Conservation (phyloP, 2,888 invertebrate species). For the Andrena marginata region DNA sequence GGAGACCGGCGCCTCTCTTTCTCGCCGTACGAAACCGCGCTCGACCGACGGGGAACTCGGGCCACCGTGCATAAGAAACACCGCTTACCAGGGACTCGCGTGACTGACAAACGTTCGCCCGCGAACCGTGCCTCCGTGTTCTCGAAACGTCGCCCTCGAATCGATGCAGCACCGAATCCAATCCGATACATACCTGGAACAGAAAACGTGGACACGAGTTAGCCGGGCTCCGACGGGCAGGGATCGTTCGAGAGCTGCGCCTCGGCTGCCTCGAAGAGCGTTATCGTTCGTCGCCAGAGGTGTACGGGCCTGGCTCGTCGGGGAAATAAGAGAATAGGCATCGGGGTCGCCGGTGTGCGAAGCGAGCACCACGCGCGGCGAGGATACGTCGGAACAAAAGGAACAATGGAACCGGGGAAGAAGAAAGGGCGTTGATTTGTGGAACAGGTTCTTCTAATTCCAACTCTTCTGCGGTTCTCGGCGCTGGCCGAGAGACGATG, state of each 20-base stretch:
- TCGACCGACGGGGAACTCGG: conserved; percentile 27
- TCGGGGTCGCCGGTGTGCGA: not conserved
- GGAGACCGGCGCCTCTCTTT: not conserved
- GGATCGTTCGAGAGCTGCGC: not conserved
- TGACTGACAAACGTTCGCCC: conserved; percentile 45
- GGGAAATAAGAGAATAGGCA: not conserved
- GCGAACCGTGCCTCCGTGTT: conserved; percentile 56
- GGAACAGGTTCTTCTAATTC: conserved; percentile 62
- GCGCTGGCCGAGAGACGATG: conserved; percentile 32
- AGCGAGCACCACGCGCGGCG: conserved; percentile 15
- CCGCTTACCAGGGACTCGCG: conserved; percentile 46
- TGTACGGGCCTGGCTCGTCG: not conserved
- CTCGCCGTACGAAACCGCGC: not conserved
- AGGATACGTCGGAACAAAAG: conserved; percentile 43
- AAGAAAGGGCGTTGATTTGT: conserved; percentile 67
- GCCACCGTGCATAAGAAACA: conserved; percentile 30
- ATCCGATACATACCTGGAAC: conserved; percentile 84
- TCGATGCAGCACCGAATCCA: conserved; percentile 63
- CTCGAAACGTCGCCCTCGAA: conserved; percentile 70
- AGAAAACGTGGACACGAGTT: conserved; percentile 60
- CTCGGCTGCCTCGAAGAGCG: not conserved
- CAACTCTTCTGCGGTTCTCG: conserved; percentile 47
- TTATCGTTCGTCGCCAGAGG: not conserved
- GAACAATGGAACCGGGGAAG: conserved; percentile 45
- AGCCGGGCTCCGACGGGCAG: conserved; percentile 6